Percentiles rank a stretch among this genome's conserved stretches.
Conservation (phyloP, 2,888 invertebrate species). For the Epistrophe eligans region DNA sequence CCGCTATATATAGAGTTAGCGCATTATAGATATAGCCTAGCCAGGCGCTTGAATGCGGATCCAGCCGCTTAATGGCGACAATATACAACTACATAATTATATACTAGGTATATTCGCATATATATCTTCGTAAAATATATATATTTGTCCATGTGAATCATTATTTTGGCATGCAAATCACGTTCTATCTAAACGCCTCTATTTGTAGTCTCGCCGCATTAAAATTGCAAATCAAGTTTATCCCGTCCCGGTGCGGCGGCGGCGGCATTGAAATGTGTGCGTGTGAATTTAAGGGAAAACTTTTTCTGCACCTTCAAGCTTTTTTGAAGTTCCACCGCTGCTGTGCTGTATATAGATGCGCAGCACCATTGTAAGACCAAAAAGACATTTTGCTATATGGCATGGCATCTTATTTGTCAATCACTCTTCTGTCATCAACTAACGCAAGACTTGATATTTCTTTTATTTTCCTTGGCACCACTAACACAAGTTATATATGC, state of each 20-base stretch:
- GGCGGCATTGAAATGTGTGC: constrained; percentile 5
- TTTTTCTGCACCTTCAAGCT: constrained; percentile 52
- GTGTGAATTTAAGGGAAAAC: constrained; percentile 62
- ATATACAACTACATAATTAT: no score
- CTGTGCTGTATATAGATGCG: no score
- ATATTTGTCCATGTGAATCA: constrained; percentile 54
- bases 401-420: constrained; percentile 67
- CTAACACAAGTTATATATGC: background rate
- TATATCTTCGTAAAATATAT: background rate
- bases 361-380: background rate
- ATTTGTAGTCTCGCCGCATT: constrained; percentile 62
- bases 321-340: constrained; percentile 59
- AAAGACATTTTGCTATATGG: background rate
- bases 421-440: constrained; percentile 41
- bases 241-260: background rate
- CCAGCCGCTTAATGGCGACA: constrained; percentile 32
- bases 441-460: background rate
- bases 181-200: constrained; percentile 73
- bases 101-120: background rate
- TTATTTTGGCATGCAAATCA: constrained; percentile 58
- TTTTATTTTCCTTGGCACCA: constrained; percentile 36
- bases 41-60: constrained; percentile 70
- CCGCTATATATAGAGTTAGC: constrained; percentile 14
- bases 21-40: background rate
- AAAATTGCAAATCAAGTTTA: constrained; percentile 69